Conservation (phyloP, 1,140 invertebrate genomes). For the Drosophila azteca region DNA sequence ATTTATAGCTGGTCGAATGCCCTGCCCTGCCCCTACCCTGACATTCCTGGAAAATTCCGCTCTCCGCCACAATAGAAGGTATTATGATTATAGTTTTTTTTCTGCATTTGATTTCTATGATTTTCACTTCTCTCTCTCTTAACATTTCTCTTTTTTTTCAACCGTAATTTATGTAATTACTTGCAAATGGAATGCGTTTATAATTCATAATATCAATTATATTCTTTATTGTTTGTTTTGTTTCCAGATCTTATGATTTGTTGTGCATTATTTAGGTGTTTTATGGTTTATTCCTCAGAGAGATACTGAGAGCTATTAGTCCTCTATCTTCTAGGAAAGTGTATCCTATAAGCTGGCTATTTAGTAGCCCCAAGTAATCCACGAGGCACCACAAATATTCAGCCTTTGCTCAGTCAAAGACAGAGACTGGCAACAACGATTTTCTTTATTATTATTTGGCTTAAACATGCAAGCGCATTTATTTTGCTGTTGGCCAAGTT, state of each 20-base stretch:
- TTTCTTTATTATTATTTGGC: constrained; percentile 74
- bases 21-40: no score
- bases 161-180: constrained; percentile 55
- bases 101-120: constrained; percentile 41
- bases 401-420: no score
- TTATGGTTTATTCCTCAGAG: not conserved
- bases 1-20: constrained; percentile 53
- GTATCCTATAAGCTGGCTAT: not conserved
- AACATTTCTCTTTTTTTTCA: constrained; percentile 32
- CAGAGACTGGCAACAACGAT: constrained; percentile 25
- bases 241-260: constrained; percentile 38
- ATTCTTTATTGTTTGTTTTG: constrained; percentile 3
- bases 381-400: no score
- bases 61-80: constrained; percentile 15
- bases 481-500: constrained; percentile 59
- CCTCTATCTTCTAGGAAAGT: no score
- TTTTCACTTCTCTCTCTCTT: not conserved
- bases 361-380: no score
- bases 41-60: constrained; percentile 28
- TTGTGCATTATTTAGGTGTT: not conserved
- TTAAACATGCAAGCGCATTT: constrained; percentile 76
- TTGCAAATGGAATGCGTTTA: constrained; percentile 34
- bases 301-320: not conserved
- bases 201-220: constrained; percentile 49
- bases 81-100: constrained; percentile 50